Evolutionary conservation across 2,888 invertebrate species (phyloP), one percentile per base, ranked within the genome.

Genomic region (Podotricha telesiphe): DNA sequence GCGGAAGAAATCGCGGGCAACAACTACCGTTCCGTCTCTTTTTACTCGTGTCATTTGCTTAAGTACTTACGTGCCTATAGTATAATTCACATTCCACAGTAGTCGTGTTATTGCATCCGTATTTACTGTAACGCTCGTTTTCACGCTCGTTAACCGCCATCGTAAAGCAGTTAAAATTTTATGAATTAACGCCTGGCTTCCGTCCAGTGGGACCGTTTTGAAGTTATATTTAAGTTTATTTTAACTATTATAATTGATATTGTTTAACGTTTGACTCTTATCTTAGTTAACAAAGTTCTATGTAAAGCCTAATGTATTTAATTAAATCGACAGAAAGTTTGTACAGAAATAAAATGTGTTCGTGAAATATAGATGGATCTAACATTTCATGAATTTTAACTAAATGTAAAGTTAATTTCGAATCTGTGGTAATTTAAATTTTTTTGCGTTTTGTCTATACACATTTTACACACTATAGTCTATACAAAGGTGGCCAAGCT

Each of bases 131-230:
- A n/a, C 77, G 74, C 79, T 79, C 79, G 82, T 83, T 82, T 82
- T 77, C 82, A 78, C 80, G 81, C 83, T 81, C 82, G 83, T 87
- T 86, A 87, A 82, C 79, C 78, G 77, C 73, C 77, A 83, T 88
- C 82, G 86, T 88, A 87, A 89, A 81, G 80, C 79, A 78, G 78
- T 81, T 77, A 80, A 84, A 37, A 82, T 81, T 86, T 86, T 87
- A 89, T 87, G 89, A 91, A 90, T 89, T 88, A 89, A 85, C 82
- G 79, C 79, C 87, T 91, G 91, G 91, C 89, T 42, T 1, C 28
- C 20, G 53, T 82, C 90, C 90, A 90, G 85, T 71, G 68, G 70
- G 67, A 73, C 79, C 71, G 79, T 82, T 77, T 81, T 78, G 76
- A 73, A 79, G 83, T 85, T 85, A 42, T 87, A 87, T 88, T 88